phyloP scores from a whole-genome alignment of 1,140 invertebrate species.

The Lepidurus apus region DNA sequence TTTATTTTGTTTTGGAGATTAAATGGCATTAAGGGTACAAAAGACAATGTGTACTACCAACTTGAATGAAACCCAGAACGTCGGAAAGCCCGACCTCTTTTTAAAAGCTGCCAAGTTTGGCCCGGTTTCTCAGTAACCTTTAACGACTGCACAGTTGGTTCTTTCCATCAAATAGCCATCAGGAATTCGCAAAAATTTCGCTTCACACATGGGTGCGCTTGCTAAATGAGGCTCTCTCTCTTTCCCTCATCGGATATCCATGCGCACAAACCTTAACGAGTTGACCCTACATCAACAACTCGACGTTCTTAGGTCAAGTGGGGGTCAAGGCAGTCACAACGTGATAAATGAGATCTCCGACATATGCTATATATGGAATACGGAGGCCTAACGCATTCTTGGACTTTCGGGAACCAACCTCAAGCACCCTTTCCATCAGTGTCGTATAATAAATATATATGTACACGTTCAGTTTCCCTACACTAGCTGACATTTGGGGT shows the following conservation, averaged over 20 bases:
- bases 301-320: constrained; percentile 2
- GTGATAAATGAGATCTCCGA: constrained; percentile 14
- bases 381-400: neutral
- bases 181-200: neutral
- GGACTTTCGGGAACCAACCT: neutral
- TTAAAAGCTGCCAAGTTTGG: neutral
- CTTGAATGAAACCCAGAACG: neutral
- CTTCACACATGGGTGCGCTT: neutral
- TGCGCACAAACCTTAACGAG: neutral
- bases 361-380: neutral
- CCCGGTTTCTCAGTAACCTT: neutral
- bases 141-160: neutral
- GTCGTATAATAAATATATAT: neutral
- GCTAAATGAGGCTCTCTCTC: neutral
- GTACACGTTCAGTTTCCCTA: neutral
- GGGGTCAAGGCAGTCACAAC: neutral
- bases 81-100: neutral
- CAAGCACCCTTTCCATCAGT: constrained; percentile 12
- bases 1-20: no score
- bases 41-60: no score
- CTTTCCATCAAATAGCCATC: constrained; percentile 4
- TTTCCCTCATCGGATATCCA: neutral
- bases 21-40: no score
- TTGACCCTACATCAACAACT: constrained; percentile 19
- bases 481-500: constrained; percentile 2